Evolutionary conservation across 1,140 invertebrate species (phyloP).

Genomic region (Tetraneura akinire): DNA sequence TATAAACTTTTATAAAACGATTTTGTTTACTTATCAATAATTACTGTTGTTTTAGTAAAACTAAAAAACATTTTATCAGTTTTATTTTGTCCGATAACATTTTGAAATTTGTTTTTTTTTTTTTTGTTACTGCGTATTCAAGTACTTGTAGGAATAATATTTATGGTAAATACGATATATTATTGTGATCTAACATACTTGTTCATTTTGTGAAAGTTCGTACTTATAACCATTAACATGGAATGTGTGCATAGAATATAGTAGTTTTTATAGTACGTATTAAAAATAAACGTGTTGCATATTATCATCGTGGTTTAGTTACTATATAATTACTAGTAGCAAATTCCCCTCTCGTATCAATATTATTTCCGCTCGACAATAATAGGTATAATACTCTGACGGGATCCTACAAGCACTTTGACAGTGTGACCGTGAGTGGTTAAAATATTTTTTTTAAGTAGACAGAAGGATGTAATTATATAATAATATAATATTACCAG

Average conservation of each 20-base stretch:
- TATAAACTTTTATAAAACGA: no score
- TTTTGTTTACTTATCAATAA: no score
- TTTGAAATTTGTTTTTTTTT: no score
- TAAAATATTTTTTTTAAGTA: neutral
- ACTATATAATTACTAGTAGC: neutral
- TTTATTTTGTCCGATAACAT: no score
- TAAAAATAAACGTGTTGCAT: neutral
- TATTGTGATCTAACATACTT: neutral
- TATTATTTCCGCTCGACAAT: conserved; percentile 1
- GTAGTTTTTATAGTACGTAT: neutral
- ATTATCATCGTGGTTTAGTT: neutral
- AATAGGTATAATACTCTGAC: neutral
- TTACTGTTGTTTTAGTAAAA: no score
- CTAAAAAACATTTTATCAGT: no score
- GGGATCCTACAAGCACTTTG: neutral
- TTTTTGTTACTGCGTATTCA: no score
- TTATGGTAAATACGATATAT: neutral
- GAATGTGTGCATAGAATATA: neutral
- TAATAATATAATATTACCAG: neutral
- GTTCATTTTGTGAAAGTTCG: neutral
- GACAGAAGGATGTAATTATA: neutral
- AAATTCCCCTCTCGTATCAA: neutral
- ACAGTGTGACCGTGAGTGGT: neutral
- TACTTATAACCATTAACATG: neutral
- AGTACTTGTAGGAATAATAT: no score